These are phyloP conservation scores for Nomada ferruginata DNA, from an alignment of 2,888 invertebrate genomes.

Conservation along the genomic window DNA sequence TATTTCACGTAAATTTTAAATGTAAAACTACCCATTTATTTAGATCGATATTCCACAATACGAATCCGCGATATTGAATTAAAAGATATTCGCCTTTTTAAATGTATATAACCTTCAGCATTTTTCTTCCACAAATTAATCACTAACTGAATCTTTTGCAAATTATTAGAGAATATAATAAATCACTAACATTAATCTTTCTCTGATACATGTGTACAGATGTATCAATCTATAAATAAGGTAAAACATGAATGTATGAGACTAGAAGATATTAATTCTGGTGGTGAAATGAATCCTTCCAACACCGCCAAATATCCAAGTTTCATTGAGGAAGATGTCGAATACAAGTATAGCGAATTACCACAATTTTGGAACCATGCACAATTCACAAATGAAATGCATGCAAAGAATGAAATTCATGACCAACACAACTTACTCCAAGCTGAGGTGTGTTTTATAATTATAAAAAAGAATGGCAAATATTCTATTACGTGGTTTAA, in stretches of 20 bases:
- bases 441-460: conserved; percentile 66
- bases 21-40: background rate
- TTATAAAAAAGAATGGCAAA: background rate
- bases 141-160: background rate
- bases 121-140: background rate
- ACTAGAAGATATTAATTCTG: conserved; percentile 78
- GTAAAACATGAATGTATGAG: conserved; percentile 82
- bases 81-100: background rate
- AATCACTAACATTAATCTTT: background rate
- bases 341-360: conserved; percentile 81
- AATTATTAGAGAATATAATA: background rate
- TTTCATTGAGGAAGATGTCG: conserved; percentile 80
- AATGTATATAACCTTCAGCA: background rate
- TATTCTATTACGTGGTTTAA: background rate
- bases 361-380: conserved; percentile 82
- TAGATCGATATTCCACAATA: conserved; percentile 4
- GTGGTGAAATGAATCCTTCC: conserved; percentile 71
- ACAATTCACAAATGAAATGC: conserved; percentile 78
- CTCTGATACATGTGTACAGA: conserved; percentile 67
- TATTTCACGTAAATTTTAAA: conserved; percentile 6
- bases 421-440: conserved; percentile 74
- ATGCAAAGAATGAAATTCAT: conserved; percentile 75
- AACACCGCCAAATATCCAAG: conserved; percentile 78
- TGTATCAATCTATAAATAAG: conserved; percentile 80
- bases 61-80: background rate